Conservation (phyloP, 2,113 vertebrate genomes). For the Corythoichthys haematopterus region DNA sequence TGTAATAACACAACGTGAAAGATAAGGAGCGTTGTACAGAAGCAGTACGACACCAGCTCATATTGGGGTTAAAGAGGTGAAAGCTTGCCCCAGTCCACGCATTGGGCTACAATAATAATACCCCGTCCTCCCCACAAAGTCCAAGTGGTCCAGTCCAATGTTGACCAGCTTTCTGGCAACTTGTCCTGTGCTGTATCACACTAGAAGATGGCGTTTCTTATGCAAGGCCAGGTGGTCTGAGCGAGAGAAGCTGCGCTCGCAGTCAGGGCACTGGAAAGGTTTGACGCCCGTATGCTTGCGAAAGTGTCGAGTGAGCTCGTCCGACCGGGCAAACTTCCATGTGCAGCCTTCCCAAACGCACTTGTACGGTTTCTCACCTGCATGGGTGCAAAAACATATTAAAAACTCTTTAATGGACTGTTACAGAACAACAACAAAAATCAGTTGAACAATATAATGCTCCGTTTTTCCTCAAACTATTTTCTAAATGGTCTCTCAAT, state of each 20-base stretch:
- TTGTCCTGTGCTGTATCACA: conserved; percentile 48
- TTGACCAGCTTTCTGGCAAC: conserved; percentile 24
- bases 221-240: conserved; percentile 96
- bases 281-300: conserved; percentile 98
- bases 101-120: conserved; percentile 21
- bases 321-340: conserved; percentile 98
- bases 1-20: conserved; percentile 12
- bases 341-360: conserved; percentile 98
- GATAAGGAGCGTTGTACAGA: not conserved
- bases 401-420: not conserved
- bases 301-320: conserved; percentile 97
- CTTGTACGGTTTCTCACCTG: conserved; percentile 98
- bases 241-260: conserved; percentile 96
- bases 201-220: conserved; percentile 91
- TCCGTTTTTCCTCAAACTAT: too few species aligned
- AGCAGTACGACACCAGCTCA: conserved; percentile 23
- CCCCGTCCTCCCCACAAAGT: conserved; percentile 12
- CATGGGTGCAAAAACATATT: not conserved
- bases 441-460: too few species aligned
- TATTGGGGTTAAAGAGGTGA: conserved; percentile 30
- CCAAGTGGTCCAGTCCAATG: conserved; percentile 46
- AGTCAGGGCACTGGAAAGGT: conserved; percentile 97
- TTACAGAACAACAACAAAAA: too few species aligned
- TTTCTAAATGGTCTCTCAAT: too few species aligned
- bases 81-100: conserved; percentile 27